A percentile compares a stretch with the other conserved stretches of the same genome.
phyloP scores from a whole-genome alignment of 2,113 vertebrate genomes.

The Dromiciops gliroides region DNA sequence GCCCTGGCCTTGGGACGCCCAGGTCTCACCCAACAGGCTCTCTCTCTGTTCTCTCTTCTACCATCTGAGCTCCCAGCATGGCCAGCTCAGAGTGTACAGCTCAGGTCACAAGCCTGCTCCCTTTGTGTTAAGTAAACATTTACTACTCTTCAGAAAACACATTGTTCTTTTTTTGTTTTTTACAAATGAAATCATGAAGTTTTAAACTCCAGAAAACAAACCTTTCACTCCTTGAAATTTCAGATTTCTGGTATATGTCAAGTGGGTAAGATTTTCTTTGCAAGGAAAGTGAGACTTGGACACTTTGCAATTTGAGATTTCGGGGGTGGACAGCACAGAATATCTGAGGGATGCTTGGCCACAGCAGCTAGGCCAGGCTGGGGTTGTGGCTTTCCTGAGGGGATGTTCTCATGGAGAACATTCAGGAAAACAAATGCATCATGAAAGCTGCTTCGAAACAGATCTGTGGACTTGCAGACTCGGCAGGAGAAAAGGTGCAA shows the following conservation, averaged over 20 bases:
- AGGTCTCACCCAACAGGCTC: too few species aligned
- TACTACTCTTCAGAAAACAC: neutral
- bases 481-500: too few species aligned
- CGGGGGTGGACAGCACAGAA: neutral
- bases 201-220: constrained; percentile 4
- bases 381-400: neutral
- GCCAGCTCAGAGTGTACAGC: neutral
- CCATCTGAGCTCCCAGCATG: neutral
- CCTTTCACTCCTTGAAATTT: neutral
- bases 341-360: neutral
- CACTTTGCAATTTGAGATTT: neutral
- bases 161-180: neutral
- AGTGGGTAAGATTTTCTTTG: constrained; percentile 14
- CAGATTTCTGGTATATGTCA: neutral
- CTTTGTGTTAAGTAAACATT: neutral
- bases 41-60: neutral
- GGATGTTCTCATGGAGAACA: neutral
- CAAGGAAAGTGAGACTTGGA: constrained; percentile 14
- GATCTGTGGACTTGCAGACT: neutral
- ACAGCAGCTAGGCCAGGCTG: rapidly evolving
- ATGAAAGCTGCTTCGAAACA: neutral
- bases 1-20: neutral
- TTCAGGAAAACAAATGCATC: neutral
- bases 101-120: neutral
- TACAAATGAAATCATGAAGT: neutral